A percentile compares a stretch with the other conserved stretches of the same genome.
These are phyloP conservation scores for Sceloporus undulatus DNA, from an alignment of 2,113 vertebrate genomes.

Conservation along the genomic window DNA sequence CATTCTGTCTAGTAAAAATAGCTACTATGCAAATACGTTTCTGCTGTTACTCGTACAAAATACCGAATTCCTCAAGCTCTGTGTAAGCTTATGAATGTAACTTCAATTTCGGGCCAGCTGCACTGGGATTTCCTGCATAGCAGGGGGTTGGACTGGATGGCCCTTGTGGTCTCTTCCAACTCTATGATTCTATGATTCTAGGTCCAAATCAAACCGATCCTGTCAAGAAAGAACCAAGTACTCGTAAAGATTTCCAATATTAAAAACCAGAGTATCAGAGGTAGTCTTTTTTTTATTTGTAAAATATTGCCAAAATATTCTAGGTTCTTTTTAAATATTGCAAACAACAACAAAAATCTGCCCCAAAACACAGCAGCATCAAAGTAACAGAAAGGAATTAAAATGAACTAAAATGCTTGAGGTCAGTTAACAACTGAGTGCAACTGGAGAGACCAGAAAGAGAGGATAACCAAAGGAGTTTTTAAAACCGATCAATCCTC, in stretches of 20 bases:
- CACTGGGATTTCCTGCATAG: background rate
- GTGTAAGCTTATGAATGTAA: background rate
- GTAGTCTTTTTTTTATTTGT: conserved; percentile 73
- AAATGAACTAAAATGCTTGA: conserved; percentile 74
- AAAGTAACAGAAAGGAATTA: conserved; percentile 51
- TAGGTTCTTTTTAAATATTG: conserved; percentile 40
- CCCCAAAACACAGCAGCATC: conserved; percentile 62
- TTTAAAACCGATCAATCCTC: background rate
- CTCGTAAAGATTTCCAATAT: background rate
- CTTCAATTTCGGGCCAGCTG: background rate
- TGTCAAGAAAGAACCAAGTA: background rate
- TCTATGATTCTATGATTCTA: no score
- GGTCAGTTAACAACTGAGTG: conserved; percentile 48
- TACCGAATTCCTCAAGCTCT: background rate
- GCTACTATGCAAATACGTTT: background rate
- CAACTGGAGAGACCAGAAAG: conserved; percentile 31
- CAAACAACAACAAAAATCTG: conserved; percentile 54
- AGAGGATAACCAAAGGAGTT: background rate
- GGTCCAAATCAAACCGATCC: background rate
- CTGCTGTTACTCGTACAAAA: background rate
- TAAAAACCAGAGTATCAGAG: conserved; percentile 63
- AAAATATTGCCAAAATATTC: conserved; percentile 65
- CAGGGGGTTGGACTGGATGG: no score
- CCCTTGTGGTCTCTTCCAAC: no score
- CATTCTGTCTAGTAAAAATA: background rate